These are phyloP conservation scores for Lepas anatifera DNA, from an alignment of 2,888 invertebrate genomes.

Conservation along the genomic window DNA sequence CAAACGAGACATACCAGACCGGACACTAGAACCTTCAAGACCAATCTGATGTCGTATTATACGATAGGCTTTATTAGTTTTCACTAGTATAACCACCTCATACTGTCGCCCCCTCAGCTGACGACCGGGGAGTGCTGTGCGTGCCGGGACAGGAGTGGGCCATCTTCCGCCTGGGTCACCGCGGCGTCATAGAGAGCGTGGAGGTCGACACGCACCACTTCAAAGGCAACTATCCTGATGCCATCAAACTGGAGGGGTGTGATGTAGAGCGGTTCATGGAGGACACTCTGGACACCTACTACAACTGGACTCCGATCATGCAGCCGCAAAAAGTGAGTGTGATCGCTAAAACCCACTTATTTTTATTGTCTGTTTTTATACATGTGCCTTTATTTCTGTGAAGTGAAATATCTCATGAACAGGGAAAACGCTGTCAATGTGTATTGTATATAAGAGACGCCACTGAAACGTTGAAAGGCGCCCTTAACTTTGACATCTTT, in stretches of 20 bases:
- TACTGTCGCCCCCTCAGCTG: too few relatives aligned
- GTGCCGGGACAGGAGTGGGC: slow-evolving; percentile 50
- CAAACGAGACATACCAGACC: too few relatives aligned
- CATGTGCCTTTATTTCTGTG: too few relatives aligned
- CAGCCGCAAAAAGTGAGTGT: slow-evolving; percentile 18
- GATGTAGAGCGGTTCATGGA: not conserved
- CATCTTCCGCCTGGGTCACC: slow-evolving; percentile 44
- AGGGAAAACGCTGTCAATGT: not conserved
- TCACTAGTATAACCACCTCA: too few relatives aligned
- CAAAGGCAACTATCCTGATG: slow-evolving; percentile 52
- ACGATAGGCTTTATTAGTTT: too few relatives aligned
- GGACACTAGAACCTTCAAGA: too few relatives aligned
- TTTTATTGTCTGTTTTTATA: too few relatives aligned
- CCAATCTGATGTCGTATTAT: too few relatives aligned
- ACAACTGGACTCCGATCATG: slow-evolving; percentile 17
- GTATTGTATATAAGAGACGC: slow-evolving; percentile 2
- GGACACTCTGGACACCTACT: slow-evolving; percentile 4
- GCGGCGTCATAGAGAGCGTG: slow-evolving; percentile 35
- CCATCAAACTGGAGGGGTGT: slow-evolving; percentile 25
- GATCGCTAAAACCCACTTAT: too few relatives aligned
- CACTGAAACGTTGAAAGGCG: slow-evolving; percentile 17
- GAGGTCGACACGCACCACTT: slow-evolving; percentile 49
- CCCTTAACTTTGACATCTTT: too few relatives aligned
- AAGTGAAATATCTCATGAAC: not conserved
- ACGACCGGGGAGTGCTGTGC: slow-evolving; percentile 44